phyloP scores from a whole-genome alignment of 2,888 invertebrate genomes.

The Aleiodes alternator region DNA sequence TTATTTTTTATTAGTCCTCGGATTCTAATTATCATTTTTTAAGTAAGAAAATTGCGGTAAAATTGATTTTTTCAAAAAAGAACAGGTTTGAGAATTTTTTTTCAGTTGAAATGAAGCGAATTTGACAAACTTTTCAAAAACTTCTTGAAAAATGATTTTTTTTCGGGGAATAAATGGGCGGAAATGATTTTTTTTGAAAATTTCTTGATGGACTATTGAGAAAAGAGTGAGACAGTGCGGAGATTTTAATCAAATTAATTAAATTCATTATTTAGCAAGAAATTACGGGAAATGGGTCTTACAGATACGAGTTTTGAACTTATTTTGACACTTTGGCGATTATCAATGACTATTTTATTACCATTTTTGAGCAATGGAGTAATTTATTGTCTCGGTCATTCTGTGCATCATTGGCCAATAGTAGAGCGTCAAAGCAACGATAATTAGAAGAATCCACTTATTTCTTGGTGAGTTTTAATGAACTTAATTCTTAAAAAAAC shows the following conservation, averaged over 20 bases:
- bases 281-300: conserved; percentile 76
- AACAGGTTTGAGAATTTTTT: no score
- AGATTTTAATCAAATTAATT: background rate
- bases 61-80: no score
- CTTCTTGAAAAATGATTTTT: no score
- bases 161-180: no score
- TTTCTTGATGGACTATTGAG: background rate
- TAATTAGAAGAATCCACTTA: background rate
- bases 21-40: background rate
- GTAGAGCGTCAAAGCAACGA: background rate
- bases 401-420: background rate
- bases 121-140: background rate
- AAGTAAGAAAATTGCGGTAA: no score
- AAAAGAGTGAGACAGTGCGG: background rate
- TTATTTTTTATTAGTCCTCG: background rate
- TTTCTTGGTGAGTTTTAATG: background rate
- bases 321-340: conserved; percentile 77
- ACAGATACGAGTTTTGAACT: conserved; percentile 78
- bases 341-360: conserved; percentile 48
- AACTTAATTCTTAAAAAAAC: background rate
- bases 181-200: background rate
- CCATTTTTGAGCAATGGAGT: background rate
- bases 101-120: background rate
- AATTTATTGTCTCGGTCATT: conserved; percentile 1
- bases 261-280: background rate